Conservation (phyloP, 2,888 invertebrate genomes). For the Mystacides longicornis region DNA sequence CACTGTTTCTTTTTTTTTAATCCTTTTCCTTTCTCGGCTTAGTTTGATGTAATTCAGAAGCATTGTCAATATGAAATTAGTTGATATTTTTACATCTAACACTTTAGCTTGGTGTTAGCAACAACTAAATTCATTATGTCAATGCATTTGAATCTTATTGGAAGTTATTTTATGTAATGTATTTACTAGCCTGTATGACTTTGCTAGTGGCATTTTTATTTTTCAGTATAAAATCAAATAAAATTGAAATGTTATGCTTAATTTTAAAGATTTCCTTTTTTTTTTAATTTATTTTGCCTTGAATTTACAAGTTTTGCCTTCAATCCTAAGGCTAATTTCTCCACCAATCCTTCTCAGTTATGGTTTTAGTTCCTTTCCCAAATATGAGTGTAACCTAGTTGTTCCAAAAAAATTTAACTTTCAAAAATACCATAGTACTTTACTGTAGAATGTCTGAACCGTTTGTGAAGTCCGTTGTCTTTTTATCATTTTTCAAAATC, state of each 20-base stretch:
- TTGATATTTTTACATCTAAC: neutral
- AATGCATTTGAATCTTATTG: neutral
- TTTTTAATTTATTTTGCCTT: slow-evolving; percentile 1
- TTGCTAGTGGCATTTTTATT: neutral
- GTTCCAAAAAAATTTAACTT: too few species aligned
- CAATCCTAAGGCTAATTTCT: neutral
- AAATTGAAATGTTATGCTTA: neutral
- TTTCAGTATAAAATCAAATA: neutral
- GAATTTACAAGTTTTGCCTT: neutral
- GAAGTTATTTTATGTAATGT: too few species aligned
- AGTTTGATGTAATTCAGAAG: neutral
- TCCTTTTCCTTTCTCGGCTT: neutral
- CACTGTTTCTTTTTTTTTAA: too few species aligned
- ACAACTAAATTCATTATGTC: neutral
- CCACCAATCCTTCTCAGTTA: neutral
- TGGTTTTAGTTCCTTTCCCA: neutral
- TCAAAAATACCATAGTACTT: too few species aligned
- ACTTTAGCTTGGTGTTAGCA: neutral
- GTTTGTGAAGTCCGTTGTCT: too few species aligned
- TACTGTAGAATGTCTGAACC: too few species aligned
- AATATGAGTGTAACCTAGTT: neutral
- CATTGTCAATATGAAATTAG: neutral
- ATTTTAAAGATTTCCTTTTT: neutral
- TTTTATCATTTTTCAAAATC: too few species aligned
- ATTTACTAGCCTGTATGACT: neutral